phyloP scores from a whole-genome alignment of 2,113 vertebrate genomes.

The Eonycteris spelaea region DNA sequence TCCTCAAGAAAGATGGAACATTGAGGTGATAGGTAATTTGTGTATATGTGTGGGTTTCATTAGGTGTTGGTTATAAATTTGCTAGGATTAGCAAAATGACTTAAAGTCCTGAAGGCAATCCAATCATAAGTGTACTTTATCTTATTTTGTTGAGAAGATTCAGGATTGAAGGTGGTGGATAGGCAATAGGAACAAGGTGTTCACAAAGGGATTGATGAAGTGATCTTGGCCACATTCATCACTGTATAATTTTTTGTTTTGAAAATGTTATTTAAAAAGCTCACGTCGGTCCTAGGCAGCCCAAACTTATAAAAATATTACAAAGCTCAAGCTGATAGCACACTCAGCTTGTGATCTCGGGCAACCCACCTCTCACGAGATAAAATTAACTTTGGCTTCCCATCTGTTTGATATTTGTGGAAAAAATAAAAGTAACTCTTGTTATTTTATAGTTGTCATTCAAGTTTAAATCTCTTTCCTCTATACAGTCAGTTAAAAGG shows the following conservation, averaged over 20 bases:
- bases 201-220: background rate
- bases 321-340: background rate
- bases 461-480: background rate
- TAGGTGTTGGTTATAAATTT: background rate
- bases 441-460: background rate
- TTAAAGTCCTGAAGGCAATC: background rate
- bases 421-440: constrained; percentile 25
- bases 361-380: background rate
- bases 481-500: background rate
- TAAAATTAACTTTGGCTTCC: background rate
- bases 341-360: background rate
- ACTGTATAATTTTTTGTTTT: background rate
- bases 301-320: background rate
- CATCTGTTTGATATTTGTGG: constrained; percentile 24
- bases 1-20: background rate
- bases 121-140: background rate
- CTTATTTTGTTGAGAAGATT: background rate
- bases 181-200: background rate
- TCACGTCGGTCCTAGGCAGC: background rate
- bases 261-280: background rate
- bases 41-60: background rate
- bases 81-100: background rate
- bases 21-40: background rate
- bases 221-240: background rate
- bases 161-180: background rate